Percentiles rank a stretch among this genome's conserved stretches.
These are phyloP conservation scores for Volucella inanis DNA, from an alignment of 2,888 invertebrate species.

Conservation along the genomic window DNA sequence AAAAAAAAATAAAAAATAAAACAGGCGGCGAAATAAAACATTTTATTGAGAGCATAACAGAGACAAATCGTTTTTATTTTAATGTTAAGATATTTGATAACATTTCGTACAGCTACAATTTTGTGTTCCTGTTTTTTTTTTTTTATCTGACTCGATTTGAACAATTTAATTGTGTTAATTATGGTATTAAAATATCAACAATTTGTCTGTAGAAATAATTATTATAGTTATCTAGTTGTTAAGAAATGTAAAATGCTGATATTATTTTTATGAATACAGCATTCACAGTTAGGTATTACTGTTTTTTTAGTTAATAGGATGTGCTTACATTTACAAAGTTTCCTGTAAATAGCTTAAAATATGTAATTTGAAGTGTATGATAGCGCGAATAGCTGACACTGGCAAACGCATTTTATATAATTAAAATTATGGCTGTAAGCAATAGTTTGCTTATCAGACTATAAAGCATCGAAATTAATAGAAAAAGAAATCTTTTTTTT, in stretches of 20 bases:
- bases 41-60: conserved; percentile 61
- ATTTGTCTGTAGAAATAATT: conserved; percentile 39
- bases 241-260: conserved; percentile 61
- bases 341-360: conserved; percentile 63
- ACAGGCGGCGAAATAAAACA: conserved; percentile 30
- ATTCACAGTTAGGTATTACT: conserved; percentile 8
- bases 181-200: conserved; percentile 32
- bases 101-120: conserved; percentile 6
- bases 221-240: conserved; percentile 56
- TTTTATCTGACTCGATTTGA: conserved; percentile 51
- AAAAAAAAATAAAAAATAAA: conserved; percentile 31
- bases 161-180: conserved; percentile 71
- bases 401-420: not conserved
- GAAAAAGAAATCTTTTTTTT: conserved; percentile 29
- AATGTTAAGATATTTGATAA: conserved; percentile 18
- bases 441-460: conserved; percentile 3
- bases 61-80: conserved; percentile 61
- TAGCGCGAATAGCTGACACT: conserved; percentile 38
- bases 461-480: not conserved
- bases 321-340: conserved; percentile 35
- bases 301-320: conserved; percentile 30
- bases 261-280: conserved; percentile 37
- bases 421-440: not conserved
- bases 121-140: conserved; percentile 1
- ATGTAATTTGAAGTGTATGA: conserved; percentile 38